Conservation (phyloP, 2,888 invertebrate genomes). For the Aphodius sticticus region DNA sequence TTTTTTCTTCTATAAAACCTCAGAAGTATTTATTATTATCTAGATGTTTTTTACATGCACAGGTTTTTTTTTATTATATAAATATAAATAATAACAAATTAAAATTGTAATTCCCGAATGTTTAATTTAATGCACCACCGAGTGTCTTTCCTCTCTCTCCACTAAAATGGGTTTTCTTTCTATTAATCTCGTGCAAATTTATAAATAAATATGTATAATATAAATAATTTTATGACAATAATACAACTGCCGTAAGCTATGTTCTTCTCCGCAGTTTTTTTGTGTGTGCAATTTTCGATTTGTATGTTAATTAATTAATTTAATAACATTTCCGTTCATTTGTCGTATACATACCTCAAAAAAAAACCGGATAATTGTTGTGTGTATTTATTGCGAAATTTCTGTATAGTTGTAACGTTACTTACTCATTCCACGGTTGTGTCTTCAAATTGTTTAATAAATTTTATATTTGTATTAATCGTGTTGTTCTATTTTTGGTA, state of each 20-base stretch:
- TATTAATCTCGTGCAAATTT: background rate
- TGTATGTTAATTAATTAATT: background rate
- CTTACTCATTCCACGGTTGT: slow-evolving; percentile 40
- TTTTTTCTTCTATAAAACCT: background rate
- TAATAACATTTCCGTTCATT: background rate
- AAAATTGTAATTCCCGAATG: too few species aligned
- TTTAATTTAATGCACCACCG: too few species aligned
- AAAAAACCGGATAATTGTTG: background rate
- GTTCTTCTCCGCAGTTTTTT: background rate
- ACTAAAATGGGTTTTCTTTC: background rate
- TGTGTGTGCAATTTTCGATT: background rate
- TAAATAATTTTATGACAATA: slow-evolving; percentile 4
- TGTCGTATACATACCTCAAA: background rate
- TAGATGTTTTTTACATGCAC: too few species aligned
- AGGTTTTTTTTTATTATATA: slow-evolving; percentile 7
- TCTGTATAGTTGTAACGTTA: slow-evolving; percentile 33
- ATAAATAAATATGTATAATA: background rate
- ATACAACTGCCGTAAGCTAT: background rate
- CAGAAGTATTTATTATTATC: background rate
- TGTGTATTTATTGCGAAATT: slow-evolving; percentile 23
- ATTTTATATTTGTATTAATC: slow-evolving; percentile 39
- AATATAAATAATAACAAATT: too few species aligned
- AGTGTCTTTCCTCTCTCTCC: background rate
- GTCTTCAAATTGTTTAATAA: slow-evolving; percentile 37
- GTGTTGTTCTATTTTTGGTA: slow-evolving; percentile 8